phyloP scores from a whole-genome alignment of 2,888 invertebrate species.

The Drosophila atroscutellata region DNA sequence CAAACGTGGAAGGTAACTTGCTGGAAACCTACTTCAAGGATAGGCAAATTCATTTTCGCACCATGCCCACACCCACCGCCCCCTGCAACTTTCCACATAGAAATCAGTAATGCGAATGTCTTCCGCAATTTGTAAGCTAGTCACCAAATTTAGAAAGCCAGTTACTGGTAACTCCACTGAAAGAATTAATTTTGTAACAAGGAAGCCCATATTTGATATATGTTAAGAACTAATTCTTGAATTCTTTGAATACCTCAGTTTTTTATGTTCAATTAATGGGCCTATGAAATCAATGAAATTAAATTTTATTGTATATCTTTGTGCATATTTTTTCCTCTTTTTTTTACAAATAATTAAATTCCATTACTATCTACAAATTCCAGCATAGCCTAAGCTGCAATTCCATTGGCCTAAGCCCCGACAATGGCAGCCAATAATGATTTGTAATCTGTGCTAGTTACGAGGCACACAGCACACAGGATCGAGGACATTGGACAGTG shows the following conservation, averaged over 20 bases:
- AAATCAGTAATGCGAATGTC: too few species aligned
- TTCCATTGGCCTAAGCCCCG: constrained; percentile 33
- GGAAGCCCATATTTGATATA: not conserved
- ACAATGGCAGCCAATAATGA: constrained; percentile 62
- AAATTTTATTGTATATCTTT: not conserved
- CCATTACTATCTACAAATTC: constrained; percentile 7
- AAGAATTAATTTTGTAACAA: not conserved
- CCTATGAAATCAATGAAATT: too few species aligned
- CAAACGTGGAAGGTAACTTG: too few species aligned
- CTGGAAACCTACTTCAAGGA: too few species aligned
- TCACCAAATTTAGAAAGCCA: too few species aligned
- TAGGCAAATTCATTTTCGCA: too few species aligned
- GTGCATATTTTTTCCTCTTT: not conserved
- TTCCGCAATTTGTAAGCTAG: too few species aligned
- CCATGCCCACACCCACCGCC: too few species aligned
- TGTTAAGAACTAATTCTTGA: not conserved
- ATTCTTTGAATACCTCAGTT: not conserved
- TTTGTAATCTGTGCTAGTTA: constrained; percentile 59
- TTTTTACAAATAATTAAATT: constrained; percentile 21
- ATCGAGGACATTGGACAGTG: constrained; percentile 25
- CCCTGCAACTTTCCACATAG: too few species aligned
- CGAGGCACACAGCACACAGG: constrained; percentile 23
- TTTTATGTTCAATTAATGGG: not conserved
- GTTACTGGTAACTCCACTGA: too few species aligned
- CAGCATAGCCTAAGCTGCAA: constrained; percentile 12